These are phyloP conservation scores for Pseudochirops cupreus DNA, from an alignment of 2,797 vertebrate species.

Conservation along the genomic window DNA sequence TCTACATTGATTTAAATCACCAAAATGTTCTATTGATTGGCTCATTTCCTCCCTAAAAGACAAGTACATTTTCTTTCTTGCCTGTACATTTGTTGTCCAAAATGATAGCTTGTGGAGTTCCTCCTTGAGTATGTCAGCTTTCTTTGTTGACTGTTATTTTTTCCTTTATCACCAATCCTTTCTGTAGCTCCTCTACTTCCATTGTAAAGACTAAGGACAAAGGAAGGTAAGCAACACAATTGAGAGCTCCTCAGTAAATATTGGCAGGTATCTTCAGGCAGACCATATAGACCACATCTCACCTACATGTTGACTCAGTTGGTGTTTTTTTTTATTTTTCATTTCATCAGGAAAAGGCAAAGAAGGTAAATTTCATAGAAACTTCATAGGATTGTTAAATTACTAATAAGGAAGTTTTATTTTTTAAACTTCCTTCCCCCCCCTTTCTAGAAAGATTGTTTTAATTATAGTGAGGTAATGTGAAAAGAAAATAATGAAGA, in stretches of 20 bases:
- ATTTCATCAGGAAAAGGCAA: neutral
- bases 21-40: neutral
- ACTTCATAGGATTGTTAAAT: neutral
- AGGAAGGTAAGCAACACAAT: neutral
- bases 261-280: neutral
- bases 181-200: neutral
- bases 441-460: slow-evolving; percentile 1
- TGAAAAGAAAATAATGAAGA: slow-evolving; percentile 33
- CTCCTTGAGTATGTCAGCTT: neutral
- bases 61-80: neutral
- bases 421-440: neutral
- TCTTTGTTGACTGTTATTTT: neutral
- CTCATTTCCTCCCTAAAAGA: neutral
- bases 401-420: neutral
- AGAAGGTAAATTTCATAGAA: neutral
- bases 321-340: neutral
- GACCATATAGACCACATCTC: neutral
- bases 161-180: neutral
- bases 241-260: neutral
- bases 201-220: slow-evolving; percentile 46
- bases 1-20: slow-evolving; percentile 1
- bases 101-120: neutral
- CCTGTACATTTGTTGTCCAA: neutral
- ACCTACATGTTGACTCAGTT: neutral
- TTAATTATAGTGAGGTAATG: slow-evolving; percentile 1